phyloP scores from a whole-genome alignment of 2,888 invertebrate species.

The Podotricha telesiphe region DNA sequence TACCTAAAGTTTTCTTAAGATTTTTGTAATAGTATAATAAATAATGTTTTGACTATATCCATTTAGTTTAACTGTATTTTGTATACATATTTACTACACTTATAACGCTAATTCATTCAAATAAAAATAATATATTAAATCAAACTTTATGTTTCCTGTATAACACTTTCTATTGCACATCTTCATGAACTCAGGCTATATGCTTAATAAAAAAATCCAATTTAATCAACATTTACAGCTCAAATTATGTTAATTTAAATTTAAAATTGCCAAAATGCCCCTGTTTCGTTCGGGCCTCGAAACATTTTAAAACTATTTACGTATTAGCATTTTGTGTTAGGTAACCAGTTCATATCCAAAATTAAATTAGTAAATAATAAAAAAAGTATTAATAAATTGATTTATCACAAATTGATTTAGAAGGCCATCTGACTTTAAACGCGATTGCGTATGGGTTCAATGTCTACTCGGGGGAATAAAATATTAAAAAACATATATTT shows the following conservation, averaged over 20 bases:
- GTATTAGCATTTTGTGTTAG: neutral
- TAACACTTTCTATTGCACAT: slow-evolving; percentile 27
- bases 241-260: slow-evolving; percentile 18
- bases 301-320: slow-evolving; percentile 2
- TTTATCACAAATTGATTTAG: too few relatives aligned
- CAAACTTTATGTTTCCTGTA: slow-evolving; percentile 23
- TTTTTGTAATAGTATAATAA: too few relatives aligned
- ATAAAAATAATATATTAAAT: neutral
- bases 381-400: too few relatives aligned
- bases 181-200: slow-evolving; percentile 10
- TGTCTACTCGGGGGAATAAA: too few relatives aligned
- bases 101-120: neutral
- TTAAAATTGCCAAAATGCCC: slow-evolving; percentile 15
- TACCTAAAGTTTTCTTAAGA: too few relatives aligned
- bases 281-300: neutral
- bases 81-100: slow-evolving; percentile 4
- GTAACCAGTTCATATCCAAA: neutral
- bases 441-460: too few relatives aligned
- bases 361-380: neutral
- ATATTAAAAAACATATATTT: too few relatives aligned
- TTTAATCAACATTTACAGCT: slow-evolving; percentile 13
- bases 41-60: neutral
- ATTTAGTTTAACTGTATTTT: neutral
- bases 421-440: too few relatives aligned
- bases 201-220: slow-evolving; percentile 10